A percentile compares a stretch with the other conserved stretches of the same genome.
Conservation (phyloP, 2,797 vertebrate species). For the Phoeniculus purpureus region DNA sequence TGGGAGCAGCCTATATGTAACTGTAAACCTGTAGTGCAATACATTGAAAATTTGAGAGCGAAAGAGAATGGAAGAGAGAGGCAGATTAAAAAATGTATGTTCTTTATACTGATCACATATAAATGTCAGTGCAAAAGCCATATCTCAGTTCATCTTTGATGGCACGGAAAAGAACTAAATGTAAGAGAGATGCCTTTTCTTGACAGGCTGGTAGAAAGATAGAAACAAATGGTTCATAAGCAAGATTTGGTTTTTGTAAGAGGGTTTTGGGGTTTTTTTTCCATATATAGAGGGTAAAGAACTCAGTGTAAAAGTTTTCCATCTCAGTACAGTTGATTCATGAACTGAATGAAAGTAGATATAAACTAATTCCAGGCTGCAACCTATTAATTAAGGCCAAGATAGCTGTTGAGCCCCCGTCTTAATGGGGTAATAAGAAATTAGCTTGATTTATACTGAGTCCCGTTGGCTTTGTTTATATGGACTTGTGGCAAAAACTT, state of each 20-base stretch:
- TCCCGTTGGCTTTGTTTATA: constrained; percentile 24
- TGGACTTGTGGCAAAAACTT: constrained; percentile 50
- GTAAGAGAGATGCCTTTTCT: background rate
- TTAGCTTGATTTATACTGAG: background rate
- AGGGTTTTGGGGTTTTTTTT: background rate
- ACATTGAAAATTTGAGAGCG: background rate
- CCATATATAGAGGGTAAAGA: background rate
- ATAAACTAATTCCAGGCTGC: background rate
- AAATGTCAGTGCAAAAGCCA: background rate
- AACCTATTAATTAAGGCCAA: background rate
- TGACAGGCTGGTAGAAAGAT: background rate
- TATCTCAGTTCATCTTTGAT: background rate
- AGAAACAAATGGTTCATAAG: background rate
- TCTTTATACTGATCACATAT: background rate
- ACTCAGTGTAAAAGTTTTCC: background rate
- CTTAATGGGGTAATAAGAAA: constrained; percentile 11
- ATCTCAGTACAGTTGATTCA: background rate
- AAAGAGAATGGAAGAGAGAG: background rate
- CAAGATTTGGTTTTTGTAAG: background rate
- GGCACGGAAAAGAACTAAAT: background rate
- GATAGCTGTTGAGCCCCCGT: background rate
- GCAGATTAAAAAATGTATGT: background rate
- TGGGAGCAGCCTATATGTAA: background rate
- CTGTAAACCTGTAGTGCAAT: background rate
- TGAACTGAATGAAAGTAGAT: background rate